Percentiles rank a stretch among this genome's conserved stretches.
These are phyloP conservation scores for Vanacampus margaritifer DNA, from an alignment of 2,113 vertebrate genomes.

Conservation along the genomic window DNA sequence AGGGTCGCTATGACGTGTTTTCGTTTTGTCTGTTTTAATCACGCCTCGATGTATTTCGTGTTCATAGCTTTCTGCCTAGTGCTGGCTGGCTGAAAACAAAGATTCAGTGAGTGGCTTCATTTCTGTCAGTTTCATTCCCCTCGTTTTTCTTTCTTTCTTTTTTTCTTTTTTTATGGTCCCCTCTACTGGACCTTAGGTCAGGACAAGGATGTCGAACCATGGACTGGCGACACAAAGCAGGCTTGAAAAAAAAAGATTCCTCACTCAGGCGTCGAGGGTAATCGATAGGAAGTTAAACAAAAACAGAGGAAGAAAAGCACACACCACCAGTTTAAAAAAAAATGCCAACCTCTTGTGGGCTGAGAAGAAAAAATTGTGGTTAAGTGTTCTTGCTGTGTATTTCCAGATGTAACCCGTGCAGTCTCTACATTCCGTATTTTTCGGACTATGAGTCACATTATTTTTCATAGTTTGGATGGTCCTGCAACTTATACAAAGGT, in stretches of 20 bases:
- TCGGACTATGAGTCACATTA: no score
- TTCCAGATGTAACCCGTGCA: slow-evolving; percentile 9
- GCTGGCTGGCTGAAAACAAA: slow-evolving; percentile 46
- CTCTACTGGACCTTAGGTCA: slow-evolving; percentile 36
- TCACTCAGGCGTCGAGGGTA: slow-evolving; percentile 39
- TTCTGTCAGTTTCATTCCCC: slow-evolving; percentile 12
- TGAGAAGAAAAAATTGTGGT: not conserved
- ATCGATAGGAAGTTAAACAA: slow-evolving; percentile 65
- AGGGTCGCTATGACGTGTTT: slow-evolving; percentile 26
- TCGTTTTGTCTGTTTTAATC: slow-evolving; percentile 48
- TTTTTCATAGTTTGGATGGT: no score
- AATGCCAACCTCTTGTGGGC: slow-evolving; percentile 19
- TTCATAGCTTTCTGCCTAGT: slow-evolving; percentile 36
- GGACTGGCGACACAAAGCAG: slow-evolving; percentile 50
- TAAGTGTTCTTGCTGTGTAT: slow-evolving; percentile 1
- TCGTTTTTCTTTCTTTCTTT: slow-evolving; percentile 2
- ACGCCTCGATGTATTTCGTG: slow-evolving; percentile 41
- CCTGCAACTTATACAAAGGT: no score
- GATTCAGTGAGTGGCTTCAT: slow-evolving; percentile 20
- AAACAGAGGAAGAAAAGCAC: slow-evolving; percentile 44
- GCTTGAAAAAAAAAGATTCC: slow-evolving; percentile 31
- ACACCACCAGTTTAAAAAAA: slow-evolving; percentile 25
- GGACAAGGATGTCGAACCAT: slow-evolving; percentile 40
- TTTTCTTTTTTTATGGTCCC: slow-evolving; percentile 19
- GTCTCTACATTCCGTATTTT: not conserved